Evolutionary conservation across 1,140 invertebrate species (phyloP).

Genomic region (Muscidifurax raptorellus): DNA sequence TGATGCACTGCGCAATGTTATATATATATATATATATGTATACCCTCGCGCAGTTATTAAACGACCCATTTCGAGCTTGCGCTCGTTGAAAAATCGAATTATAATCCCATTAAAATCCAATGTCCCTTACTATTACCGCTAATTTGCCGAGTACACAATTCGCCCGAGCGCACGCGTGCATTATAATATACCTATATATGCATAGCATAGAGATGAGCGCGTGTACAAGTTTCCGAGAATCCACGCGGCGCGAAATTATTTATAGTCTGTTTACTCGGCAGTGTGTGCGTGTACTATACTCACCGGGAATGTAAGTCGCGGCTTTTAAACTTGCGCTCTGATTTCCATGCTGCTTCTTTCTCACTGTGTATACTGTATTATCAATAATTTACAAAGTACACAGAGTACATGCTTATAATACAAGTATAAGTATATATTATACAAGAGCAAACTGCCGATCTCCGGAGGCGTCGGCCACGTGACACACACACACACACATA

Average conservation of each 20-base stretch:
- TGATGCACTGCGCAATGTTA: neutral
- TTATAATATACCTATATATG: too few species aligned
- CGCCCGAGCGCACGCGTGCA: too few species aligned
- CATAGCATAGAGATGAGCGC: neutral
- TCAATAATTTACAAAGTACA: too few species aligned
- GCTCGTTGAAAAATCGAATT: too few species aligned
- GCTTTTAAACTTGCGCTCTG: neutral
- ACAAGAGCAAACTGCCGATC: neutral
- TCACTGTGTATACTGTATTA: too few species aligned
- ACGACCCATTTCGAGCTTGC: too few species aligned
- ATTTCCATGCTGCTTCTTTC: neutral
- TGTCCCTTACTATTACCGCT: neutral
- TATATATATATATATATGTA: too few species aligned
- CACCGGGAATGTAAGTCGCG: neutral
- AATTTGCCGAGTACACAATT: neutral
- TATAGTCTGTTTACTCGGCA: conserved; percentile 39
- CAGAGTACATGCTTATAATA: too few species aligned
- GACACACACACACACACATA: too few species aligned
- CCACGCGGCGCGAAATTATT: conserved; percentile 20
- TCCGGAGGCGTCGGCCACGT: neutral
- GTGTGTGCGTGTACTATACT: neutral
- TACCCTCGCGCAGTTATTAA: too few species aligned
- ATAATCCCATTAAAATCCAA: neutral
- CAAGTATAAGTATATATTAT: too few species aligned
- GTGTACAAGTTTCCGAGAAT: neutral